Conservation (phyloP, 2,888 invertebrate genomes). For the Himalopsyche japonica region DNA sequence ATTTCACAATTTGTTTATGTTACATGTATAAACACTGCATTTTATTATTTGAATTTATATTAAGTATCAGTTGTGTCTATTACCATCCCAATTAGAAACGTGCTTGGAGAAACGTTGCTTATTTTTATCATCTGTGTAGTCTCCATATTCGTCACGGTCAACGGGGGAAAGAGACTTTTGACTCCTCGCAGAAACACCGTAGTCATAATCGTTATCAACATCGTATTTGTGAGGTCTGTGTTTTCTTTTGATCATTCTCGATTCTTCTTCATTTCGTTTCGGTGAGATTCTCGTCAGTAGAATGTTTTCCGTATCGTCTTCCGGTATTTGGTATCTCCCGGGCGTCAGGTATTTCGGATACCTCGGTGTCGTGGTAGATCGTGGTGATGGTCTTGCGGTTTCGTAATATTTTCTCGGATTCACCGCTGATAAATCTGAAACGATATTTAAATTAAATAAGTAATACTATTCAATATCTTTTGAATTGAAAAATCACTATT, state of each 20-base stretch:
- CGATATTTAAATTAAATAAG: no score
- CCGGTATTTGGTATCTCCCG: neutral
- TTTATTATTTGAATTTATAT: no score
- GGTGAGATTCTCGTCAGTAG: slow-evolving; percentile 31
- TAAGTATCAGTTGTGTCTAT: neutral
- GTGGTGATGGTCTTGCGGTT: neutral
- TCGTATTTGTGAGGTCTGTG: slow-evolving; percentile 23
- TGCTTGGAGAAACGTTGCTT: slow-evolving; percentile 22
- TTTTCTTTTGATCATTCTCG: slow-evolving; percentile 3
- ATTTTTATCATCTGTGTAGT: slow-evolving; percentile 4
- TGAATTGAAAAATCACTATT: no score
- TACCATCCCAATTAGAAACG: neutral
- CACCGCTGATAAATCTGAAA: neutral
- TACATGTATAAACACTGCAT: no score
- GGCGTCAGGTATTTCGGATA: neutral
- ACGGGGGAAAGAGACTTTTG: slow-evolving; percentile 6
- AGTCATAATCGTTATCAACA: slow-evolving; percentile 10
- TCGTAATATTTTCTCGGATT: neutral
- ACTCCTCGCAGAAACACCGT: neutral
- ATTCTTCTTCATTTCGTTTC: slow-evolving; percentile 8
- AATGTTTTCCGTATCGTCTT: slow-evolving; percentile 23
- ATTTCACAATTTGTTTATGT: no score
- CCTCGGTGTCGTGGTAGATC: neutral
- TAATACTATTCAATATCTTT: no score
- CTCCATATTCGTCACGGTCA: slow-evolving; percentile 20